Base-by-base conservation (phyloP, 2,888 invertebrate genomes). In the Nemapogon koenigi region DNA sequence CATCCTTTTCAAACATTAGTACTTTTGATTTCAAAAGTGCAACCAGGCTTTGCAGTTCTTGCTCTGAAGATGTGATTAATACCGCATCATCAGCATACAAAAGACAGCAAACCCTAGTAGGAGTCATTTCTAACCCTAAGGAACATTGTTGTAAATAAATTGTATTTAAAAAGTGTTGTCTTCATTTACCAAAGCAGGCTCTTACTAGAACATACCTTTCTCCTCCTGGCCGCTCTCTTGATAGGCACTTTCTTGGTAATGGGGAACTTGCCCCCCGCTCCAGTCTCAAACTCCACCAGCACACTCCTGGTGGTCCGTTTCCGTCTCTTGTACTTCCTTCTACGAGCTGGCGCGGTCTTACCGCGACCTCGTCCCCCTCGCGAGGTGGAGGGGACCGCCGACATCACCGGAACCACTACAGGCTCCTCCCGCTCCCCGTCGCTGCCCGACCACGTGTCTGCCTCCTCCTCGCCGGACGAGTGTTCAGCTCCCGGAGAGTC, bases 241-340 rank as follows among this genome's bases (percentile, higher is more conserved):
- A 80, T 68, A 8, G 59, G 51, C 44, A 65, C 63, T 46, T 71
- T 69, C 48, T 69, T 81, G 8, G 81, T 82, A 50, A 84, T 70
- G 1, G 84, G 82, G 47, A 83, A 81, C 48, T 86, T 86, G 25
- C 84, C 83, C 46, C 84, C 83, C 37, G 82, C 81, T 50, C 85
- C 79, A 3, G 86, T 60, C 56, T 85, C 85, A 55, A 87, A 87
- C 45, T 86, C 86, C n/a, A 85, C 81, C 3, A 85, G 82, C 38
- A 84, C 84, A 43, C 86, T 86, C 50, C 81, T 81, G 41, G 80
- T 72, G 43, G 69, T 70, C 42, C 78, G 67, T 16, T 4, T 35
- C 32, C 70, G 53, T 26, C 55, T 62, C 10, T 53, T 51, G 59
- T 61, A n/a, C 52, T 13, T 28, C 14, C 28, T 4, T 13, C 6